Conservation (phyloP, 2,113 vertebrate species). For the Hylia prasina region DNA sequence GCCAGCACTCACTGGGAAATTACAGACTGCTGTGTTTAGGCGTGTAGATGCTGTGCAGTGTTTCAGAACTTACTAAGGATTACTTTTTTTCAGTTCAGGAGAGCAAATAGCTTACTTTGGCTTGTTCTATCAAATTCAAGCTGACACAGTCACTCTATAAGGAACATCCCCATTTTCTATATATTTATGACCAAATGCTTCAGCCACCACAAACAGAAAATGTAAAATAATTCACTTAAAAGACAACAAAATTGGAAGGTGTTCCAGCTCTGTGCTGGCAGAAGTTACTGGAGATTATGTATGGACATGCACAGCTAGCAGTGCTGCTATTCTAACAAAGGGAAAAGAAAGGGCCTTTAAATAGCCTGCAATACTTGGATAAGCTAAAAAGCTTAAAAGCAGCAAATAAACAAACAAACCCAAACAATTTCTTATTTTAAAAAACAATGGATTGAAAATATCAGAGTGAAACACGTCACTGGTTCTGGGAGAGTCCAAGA, state of each 20-base stretch:
- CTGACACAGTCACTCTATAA: neutral
- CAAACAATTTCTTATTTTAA: neutral
- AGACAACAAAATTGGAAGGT: neutral
- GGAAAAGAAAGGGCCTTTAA: neutral
- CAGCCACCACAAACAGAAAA: neutral
- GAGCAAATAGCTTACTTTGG: neutral
- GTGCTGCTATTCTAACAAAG: neutral
- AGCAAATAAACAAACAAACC: neutral
- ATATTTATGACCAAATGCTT: neutral
- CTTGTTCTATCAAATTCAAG: conserved; percentile 24
- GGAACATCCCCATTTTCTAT: neutral
- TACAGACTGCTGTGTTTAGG: neutral
- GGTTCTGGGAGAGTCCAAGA: neutral
- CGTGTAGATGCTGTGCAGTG: neutral
- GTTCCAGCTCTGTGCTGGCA: conserved; percentile 18
- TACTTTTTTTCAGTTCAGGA: neutral
- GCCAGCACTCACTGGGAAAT: neutral
- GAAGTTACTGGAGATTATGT: neutral
- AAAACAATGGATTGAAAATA: neutral
- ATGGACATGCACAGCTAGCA: neutral
- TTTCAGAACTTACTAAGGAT: neutral
- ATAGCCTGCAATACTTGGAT: neutral
- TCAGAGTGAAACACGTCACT: neutral
- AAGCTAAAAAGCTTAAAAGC: neutral
- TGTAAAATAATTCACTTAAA: conserved; percentile 39